Conservation (phyloP, 1,140 invertebrate genomes). For the Manduca sexta region DNA sequence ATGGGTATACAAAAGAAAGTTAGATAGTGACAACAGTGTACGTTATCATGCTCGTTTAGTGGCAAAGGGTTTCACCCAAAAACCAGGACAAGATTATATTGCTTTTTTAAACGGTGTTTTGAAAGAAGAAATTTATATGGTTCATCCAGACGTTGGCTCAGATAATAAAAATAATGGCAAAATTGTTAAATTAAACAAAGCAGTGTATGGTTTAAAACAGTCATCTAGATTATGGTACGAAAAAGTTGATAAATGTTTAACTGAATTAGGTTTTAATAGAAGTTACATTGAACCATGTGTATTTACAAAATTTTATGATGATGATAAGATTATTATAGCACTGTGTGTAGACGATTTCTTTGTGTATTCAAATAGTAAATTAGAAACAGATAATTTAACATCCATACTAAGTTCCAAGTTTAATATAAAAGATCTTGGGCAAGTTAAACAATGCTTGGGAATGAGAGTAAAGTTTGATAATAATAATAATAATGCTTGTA, state of each 20-base stretch:
- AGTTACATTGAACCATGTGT: slow-evolving; percentile 14
- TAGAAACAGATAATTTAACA: slow-evolving; percentile 13
- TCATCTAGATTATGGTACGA: slow-evolving; percentile 20
- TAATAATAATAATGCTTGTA: not conserved
- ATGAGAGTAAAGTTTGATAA: too few species aligned
- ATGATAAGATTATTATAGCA: slow-evolving; percentile 16
- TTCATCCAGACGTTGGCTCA: slow-evolving; percentile 12
- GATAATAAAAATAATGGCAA: slow-evolving; percentile 13
- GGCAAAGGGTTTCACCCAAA: too few species aligned
- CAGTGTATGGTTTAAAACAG: slow-evolving; percentile 20
- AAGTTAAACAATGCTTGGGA: too few species aligned
- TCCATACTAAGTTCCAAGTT: slow-evolving; percentile 11
- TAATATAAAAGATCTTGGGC: slow-evolving; percentile 4
- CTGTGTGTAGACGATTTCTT: slow-evolving; percentile 20
- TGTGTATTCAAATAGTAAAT: slow-evolving; percentile 11
- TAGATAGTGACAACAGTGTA: too few species aligned
- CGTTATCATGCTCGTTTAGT: too few species aligned
- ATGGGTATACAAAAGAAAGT: slow-evolving; percentile 52
- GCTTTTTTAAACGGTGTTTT: slow-evolving; percentile 17
- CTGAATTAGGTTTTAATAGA: slow-evolving; percentile 12
- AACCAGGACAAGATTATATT: too few species aligned
- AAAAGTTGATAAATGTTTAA: slow-evolving; percentile 16
- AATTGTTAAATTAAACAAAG: slow-evolving; percentile 19
- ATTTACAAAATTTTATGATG: slow-evolving; percentile 14
- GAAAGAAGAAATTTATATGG: slow-evolving; percentile 16